A percentile compares a stretch with the other conserved stretches of the same genome.
Evolutionary conservation across 2,888 invertebrate species (phyloP).

Genomic region (Lycia hirtaria): DNA sequence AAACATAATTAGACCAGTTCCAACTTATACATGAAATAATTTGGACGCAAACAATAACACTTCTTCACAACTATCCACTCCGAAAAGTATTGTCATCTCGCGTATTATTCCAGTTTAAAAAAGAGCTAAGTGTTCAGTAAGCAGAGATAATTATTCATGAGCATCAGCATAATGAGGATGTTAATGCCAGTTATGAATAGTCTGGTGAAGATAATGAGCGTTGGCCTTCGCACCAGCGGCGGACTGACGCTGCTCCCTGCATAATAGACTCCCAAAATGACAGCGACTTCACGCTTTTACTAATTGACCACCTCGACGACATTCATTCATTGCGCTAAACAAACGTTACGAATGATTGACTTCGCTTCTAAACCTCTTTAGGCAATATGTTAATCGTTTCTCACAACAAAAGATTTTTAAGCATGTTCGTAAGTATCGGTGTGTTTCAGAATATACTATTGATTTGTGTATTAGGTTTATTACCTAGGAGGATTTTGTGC

Average conservation of each 20-base stretch:
- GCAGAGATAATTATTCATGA: slow-evolving; percentile 74
- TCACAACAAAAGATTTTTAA: slow-evolving; percentile 55
- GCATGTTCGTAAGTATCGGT: slow-evolving; percentile 24
- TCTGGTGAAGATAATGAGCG: slow-evolving; percentile 66
- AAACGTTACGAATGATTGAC: slow-evolving; percentile 72
- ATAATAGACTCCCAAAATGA: slow-evolving; percentile 75
- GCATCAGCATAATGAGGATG: slow-evolving; percentile 71
- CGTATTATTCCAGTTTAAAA: slow-evolving; percentile 44
- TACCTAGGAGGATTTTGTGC: slow-evolving; percentile 49
- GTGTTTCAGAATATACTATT: slow-evolving; percentile 44
- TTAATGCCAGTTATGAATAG: slow-evolving; percentile 69
- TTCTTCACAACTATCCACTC: slow-evolving; percentile 15
- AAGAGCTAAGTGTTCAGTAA: slow-evolving; percentile 48
- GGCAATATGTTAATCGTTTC: slow-evolving; percentile 62
- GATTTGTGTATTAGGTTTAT: slow-evolving; percentile 53
- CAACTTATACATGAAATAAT: slow-evolving; percentile 20
- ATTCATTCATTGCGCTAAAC: slow-evolving; percentile 68
- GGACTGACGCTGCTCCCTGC: slow-evolving; percentile 51
- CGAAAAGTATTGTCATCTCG: slow-evolving; percentile 20
- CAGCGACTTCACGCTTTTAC: slow-evolving; percentile 80
- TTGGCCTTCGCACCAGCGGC: slow-evolving; percentile 74
- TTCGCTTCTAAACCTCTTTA: slow-evolving; percentile 57
- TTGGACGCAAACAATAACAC: slow-evolving; percentile 24
- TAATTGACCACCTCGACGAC: slow-evolving; percentile 78
- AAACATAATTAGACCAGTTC: slow-evolving; percentile 14